Base-by-base conservation (phyloP, 1,140 invertebrate genomes). In the Cydia fagiglandana region DNA sequence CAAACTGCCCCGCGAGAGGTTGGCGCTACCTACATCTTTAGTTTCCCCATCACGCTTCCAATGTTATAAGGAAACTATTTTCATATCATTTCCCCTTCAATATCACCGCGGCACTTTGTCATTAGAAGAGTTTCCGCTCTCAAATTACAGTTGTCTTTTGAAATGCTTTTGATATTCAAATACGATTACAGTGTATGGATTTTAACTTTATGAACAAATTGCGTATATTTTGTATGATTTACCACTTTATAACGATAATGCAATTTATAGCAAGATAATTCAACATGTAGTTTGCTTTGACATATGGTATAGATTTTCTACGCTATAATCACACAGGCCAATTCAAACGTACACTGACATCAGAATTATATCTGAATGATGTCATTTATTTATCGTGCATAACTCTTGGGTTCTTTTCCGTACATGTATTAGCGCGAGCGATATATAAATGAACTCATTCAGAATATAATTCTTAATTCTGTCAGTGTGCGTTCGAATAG, bases 111-210 rank as follows among this genome's bases (percentile, higher is more conserved):
- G 75, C 73, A 56, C 80, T 78, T 81, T 80, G 79, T 83, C 78
- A 81, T 81, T 79, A 79, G 53, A 64, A 47, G 78, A 78, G 66
- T 79, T 80, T 76, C 80, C 77, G 66, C 75, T 75, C 66, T 75
- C 79, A 78, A 84, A 81, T 80, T 77, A 78, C 80, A 79, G 61
- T 68, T 78, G 77, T 80, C 77, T 77, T 83, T 83, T 80, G 68
- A 82, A 81, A 77, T 78, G 78, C 73, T 80, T 79, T 78, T 45
- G 68, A 78, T 79, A 79, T 83, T 83, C 77, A 74, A 78, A 80
- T 75, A 56, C 75, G 38, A 9, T 73, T 73, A 20, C n/a, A 4
- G 10, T 45, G 38, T 41, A 24, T 61, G 56, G 9, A 61, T 61
- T 61, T 61, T n/a, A 12, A 24, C 9, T 20, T 61, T 61, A 24